Conservation (phyloP, 2,888 invertebrate species). For the Metellina segmentata region DNA sequence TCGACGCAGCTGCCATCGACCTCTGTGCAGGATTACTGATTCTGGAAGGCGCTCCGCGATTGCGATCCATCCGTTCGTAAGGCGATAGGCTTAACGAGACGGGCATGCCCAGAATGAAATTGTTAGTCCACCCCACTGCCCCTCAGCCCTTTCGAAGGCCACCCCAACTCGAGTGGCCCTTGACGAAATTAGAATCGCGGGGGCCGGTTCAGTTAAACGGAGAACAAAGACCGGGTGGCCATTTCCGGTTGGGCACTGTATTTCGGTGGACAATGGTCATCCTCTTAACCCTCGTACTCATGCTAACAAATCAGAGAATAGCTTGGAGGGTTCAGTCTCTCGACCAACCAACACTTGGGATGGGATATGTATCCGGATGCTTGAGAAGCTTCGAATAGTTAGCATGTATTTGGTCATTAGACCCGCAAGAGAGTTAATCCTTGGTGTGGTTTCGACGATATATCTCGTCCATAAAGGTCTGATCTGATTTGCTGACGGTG, state of each 20-base stretch:
- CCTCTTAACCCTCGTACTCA: background rate
- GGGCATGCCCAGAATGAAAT: conserved; percentile 19
- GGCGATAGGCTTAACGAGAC: conserved; percentile 43
- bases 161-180: background rate
- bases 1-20: conserved; percentile 8
- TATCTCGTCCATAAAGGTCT: too few species aligned
- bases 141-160: background rate
- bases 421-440: too few species aligned
- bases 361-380: too few species aligned
- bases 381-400: too few species aligned
- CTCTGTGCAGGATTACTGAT: conserved; percentile 22
- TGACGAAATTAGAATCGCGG: conserved; percentile 28
- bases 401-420: too few species aligned
- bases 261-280: background rate
- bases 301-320: conserved; percentile 1
- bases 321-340: too few species aligned
- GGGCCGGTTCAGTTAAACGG: background rate
- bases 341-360: too few species aligned
- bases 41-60: conserved; percentile 12
- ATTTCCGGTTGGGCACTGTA: background rate
- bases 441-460: too few species aligned
- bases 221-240: background rate
- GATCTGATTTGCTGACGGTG: too few species aligned
- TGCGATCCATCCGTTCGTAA: conserved; percentile 14
- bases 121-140: conserved; percentile 44